A percentile compares a stretch with the other conserved stretches of the same genome.
Evolutionary conservation across 2,888 invertebrate genomes (phyloP).

Genomic region (Neria commutata): DNA sequence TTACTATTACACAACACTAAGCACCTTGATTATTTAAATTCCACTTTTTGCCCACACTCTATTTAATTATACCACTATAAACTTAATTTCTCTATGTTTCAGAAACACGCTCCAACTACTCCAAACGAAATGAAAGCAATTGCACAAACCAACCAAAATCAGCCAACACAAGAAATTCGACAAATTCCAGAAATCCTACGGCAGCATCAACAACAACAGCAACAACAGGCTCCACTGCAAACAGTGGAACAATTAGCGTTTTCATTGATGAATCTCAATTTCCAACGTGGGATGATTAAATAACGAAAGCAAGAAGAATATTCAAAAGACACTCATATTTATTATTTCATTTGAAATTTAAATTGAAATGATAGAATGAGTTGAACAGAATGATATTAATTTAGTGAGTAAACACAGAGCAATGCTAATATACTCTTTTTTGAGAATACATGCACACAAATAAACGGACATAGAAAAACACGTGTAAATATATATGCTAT

Average conservation of each 20-base stretch:
- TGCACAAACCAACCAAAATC: slow-evolving; percentile 35
- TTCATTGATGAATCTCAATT: slow-evolving; percentile 69
- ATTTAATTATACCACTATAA: too few relatives aligned
- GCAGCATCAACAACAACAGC: slow-evolving; percentile 32
- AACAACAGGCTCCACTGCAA: slow-evolving; percentile 32
- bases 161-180: slow-evolving; percentile 37
- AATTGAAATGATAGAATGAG: slow-evolving; percentile 21
- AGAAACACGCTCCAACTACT: slow-evolving; percentile 49
- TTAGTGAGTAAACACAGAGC: slow-evolving; percentile 18
- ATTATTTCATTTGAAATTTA: slow-evolving; percentile 10
- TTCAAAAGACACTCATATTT: slow-evolving; percentile 9
- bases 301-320: slow-evolving; percentile 1
- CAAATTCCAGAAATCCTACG: slow-evolving; percentile 24
- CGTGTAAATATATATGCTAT: slow-evolving; percentile 28
- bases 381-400: slow-evolving; percentile 2
- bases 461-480: slow-evolving; percentile 14
- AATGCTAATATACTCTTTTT: slow-evolving; percentile 10
- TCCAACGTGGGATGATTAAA: slow-evolving; percentile 73
- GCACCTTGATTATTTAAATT: too few relatives aligned
- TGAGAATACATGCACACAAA: background rate
- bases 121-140: slow-evolving; percentile 59
- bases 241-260: slow-evolving; percentile 60
- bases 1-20: too few relatives aligned
- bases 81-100: slow-evolving; percentile 4
- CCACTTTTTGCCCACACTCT: too few relatives aligned